Percentiles rank a stretch among this genome's conserved stretches.
Evolutionary conservation across 2,113 vertebrate species (phyloP).

Genomic region (Candoia aspera): DNA sequence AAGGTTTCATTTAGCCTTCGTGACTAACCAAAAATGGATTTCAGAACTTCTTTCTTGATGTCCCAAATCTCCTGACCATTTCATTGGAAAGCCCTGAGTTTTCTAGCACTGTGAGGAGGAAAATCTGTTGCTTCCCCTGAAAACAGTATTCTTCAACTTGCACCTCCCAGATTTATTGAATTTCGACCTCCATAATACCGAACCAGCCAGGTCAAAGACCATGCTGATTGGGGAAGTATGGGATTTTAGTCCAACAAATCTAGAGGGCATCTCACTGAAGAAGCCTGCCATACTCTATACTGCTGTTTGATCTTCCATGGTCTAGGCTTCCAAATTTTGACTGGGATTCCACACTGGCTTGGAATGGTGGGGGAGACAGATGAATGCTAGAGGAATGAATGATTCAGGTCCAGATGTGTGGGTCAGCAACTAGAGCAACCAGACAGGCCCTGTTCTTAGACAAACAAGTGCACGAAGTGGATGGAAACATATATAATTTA

Average conservation of each 20-base stretch:
- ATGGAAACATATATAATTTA: neutral
- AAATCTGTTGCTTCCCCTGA: neutral
- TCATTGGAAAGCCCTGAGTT: neutral
- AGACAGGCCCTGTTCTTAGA: neutral
- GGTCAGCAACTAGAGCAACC: neutral
- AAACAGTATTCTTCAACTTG: neutral
- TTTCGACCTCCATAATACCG: no score
- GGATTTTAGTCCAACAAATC: neutral
- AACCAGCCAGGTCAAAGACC: no score
- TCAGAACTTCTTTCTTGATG: neutral
- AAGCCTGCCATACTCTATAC: no score
- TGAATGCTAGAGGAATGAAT: neutral
- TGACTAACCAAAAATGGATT: neutral
- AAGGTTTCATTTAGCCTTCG: neutral
- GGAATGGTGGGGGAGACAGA: neutral
- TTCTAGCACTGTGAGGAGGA: neutral
- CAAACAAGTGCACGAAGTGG: neutral
- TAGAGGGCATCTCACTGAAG: neutral
- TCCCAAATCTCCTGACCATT: neutral
- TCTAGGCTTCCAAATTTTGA: neutral
- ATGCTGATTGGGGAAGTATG: neutral
- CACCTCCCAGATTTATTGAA: neutral
- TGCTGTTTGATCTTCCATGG: neutral
- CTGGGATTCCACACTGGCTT: neutral
- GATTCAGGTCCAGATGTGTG: neutral